Evolutionary conservation across 2,797 vertebrate species (phyloP), one percentile per base, ranked within the genome.

Genomic region (Neomorphus geoffroyi): DNA sequence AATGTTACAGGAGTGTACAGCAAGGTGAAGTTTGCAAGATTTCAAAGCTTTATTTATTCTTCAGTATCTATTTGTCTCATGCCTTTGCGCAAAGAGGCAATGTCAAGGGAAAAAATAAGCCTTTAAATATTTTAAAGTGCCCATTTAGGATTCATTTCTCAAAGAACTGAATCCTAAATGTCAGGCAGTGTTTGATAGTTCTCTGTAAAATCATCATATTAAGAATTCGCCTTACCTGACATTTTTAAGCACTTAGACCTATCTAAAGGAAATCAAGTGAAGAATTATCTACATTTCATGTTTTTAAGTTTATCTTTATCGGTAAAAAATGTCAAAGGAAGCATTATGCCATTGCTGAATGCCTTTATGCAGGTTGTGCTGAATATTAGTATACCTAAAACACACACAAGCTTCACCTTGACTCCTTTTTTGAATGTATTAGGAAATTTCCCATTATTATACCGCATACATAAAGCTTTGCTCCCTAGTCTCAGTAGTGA

Each of bases 161-260:
- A 39, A 39, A 85, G 66, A 95, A 89, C 24, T 64, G 78, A 96
- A 87, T 88, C 71, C n/a, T 92, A 94, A 95, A 92, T 94, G 84
- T 92, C 90, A 93, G 66, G 57, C 0, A 5, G 13, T 73, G 53
- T 84, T 84, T 70, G 88, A 92, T 90, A 88, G 70, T 77, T 70
- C 43, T 88, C 78, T 41, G 43, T 81, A 90, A 93, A 93, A 92
- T 93, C 60, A 33, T 58, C 28, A 33, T 41, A 35, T 80, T 92
- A 81, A 75, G 62, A 94, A 86, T 73, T 69, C 79, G 33, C 43
- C 56, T 81, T 17, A 62, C 90, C 93, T 95, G 88, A 93, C 83
- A 92, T 84, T 92, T 92, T 94, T 77, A 88, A 92, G 43, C n/a
- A 60, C 48, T 94, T 86, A 73, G 26, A 48, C 67, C 28, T 77